Base-by-base conservation (phyloP, 2,888 invertebrate genomes). In the Tanaodytes sp. region DNA sequence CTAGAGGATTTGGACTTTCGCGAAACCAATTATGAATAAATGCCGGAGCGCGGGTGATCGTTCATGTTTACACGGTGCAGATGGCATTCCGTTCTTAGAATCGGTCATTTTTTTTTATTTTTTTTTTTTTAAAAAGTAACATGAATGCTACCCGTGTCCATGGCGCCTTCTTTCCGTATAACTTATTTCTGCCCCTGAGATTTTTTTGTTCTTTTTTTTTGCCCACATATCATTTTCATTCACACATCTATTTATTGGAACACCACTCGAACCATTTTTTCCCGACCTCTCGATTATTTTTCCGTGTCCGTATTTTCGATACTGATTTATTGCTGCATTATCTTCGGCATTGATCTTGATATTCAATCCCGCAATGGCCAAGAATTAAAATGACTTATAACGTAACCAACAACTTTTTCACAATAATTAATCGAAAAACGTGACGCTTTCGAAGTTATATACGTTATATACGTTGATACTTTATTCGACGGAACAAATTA, bases 191-290 rank as follows among this genome's bases (percentile, higher is more conserved):
- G 65, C 69, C 61, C 69, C 68, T 68, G 61, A 70, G 67, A 49
- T 54, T 48, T 58, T 49, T 54, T 62, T 64, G n/a, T 23, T 4
- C 58, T 49, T 59, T 63, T 57, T 54, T 54, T 71, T 71, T 67
- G 63, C 48, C 59, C 49, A 59, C 63, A 37, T 52, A 71, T 71
- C 76, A 77, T 77, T 77, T 77, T 76, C 76, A 76, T 76, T 77
- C 74, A 70, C 63, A 23, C 54, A 59, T 66, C 66, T 48, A 54
- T 54, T 54, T 59, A 54, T 65, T 65, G 57, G 46, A n/a, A 65
- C 37, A 45, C 58, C 51, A 58, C 46, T 51, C 57, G 64, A 65
- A 57, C 65, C 45, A 59, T 48, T 48, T 59, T 48, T 54, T 65
- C 9, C 52, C 16, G 16, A 6, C 43, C 43, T 37, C 40, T 39